Base-by-base conservation (phyloP, 2,797 vertebrate genomes). In the Neosalanx taihuensis region DNA sequence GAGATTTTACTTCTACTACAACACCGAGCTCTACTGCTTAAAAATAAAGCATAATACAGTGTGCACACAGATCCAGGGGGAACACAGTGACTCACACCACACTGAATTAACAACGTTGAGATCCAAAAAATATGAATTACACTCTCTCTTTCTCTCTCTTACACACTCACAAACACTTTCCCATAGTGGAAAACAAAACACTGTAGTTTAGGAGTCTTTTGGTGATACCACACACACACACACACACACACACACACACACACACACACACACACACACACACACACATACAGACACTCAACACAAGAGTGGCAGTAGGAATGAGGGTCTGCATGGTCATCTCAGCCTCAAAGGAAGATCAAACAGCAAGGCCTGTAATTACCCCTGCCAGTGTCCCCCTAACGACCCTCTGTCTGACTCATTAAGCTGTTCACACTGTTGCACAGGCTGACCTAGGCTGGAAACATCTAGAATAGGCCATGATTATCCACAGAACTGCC, bases 341-440 rank as follows among this genome's bases (percentile, higher is more conserved):
- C 26, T 51, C 63, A 72, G 63, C 65, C 62, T 79, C 74, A 81
- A 82, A 81, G 78, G 56, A 60, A 82, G 73, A 80, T 80, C 75
- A 72, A 72, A 77, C 72, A 76, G 58, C 70, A 71, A 72, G 41
- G 57, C 12, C 31, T 69, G 68, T 82, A 81, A 79, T 83, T 83
- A 77, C 64, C 31, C 61, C 69, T 70, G 64, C 64, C 64, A 57
- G 23, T 26, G 23, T 26, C 23, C 23, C 23, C 23, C 23, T 26
- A 26, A 26, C 23, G 23, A 26, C 23, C 23, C 23, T 76, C 76
- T 70, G 67, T 74, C 69, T 80, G 72, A 78, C 68, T 62, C 63
- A 49, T 62, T 72, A 73, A 70, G 71, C 67, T 70, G 71, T 59
- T 70, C 66, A 31, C 77, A 15, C 20, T 73, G 64, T 73, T 75